Evolutionary conservation across 1,140 invertebrate species (phyloP).

Genomic region (Meloidogyne exigua): DNA sequence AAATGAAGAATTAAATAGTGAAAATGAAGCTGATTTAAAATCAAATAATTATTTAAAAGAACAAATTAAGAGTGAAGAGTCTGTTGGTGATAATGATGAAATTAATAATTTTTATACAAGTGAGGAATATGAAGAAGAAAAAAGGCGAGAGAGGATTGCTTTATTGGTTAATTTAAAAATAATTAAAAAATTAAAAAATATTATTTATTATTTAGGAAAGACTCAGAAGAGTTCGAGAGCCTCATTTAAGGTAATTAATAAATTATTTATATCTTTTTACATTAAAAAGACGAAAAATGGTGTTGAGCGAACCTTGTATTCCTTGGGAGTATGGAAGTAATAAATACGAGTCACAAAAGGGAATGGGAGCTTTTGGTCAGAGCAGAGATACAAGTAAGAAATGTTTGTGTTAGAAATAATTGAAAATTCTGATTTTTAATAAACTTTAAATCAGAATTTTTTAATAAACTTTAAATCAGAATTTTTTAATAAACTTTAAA

Average conservation of each 20-base stretch:
- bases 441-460: not conserved
- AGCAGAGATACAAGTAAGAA: slow-evolving; percentile 20
- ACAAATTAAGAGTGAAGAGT: not conserved
- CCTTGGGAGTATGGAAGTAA: slow-evolving; percentile 29
- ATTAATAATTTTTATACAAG: not conserved
- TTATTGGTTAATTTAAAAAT: not conserved
- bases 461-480: too few species aligned
- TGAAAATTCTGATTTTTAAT: not conserved
- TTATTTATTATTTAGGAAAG: slow-evolving; percentile 9
- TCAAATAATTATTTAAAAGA: not conserved
- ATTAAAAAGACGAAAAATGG: slow-evolving; percentile 13
- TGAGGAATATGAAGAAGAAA: slow-evolving; percentile 23
- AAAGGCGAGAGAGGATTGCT: not conserved
- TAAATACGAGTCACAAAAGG: slow-evolving; percentile 24
- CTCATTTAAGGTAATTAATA: not conserved
- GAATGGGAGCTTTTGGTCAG: not conserved
- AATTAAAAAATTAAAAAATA: not conserved
- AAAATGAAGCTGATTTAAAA: not conserved
- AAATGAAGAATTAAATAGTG: not conserved
- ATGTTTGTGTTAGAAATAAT: not conserved
- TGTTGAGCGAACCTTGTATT: slow-evolving; percentile 14
- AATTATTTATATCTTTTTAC: too few species aligned
- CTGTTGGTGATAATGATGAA: slow-evolving; percentile 1
- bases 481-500: too few species aligned
- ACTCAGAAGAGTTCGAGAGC: slow-evolving; percentile 10